Evolutionary conservation across 2,888 invertebrate genomes (phyloP), one percentile per base, ranked within the genome.

Genomic region (Linyphia triangularis): DNA sequence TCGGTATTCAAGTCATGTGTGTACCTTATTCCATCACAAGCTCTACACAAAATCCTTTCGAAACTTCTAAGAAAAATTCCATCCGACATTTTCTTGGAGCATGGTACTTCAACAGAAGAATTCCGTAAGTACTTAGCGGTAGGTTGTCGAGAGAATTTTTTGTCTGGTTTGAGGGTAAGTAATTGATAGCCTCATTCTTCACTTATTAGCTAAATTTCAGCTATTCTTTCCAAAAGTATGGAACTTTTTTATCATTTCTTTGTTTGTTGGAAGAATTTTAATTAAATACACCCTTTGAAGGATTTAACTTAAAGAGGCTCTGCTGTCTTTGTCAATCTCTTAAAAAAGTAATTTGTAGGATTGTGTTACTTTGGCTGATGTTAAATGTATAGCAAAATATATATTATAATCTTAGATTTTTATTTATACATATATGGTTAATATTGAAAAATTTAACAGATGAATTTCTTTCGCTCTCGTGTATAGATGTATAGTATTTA

Each of bases 161-260:
- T 75, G 40, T 59, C 63, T 77, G 33, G 57, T 77, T 77, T 61
- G 16, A 28, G 77, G 37, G 26, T 77, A 63, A 77, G 61, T 77
- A 77, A 77, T 77, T 77, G 77, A 77, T 77, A 37, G 61, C 24
- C 16, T 40, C 16, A 33, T 63, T 77, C 70, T 61, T 77, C 77
- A 77, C 77, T 77, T 77, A 77, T 77, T 77, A 77, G 33, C 77
- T 61, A 77, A 77, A 63, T 77, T 59, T 22, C 33, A 24, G 43
- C 24, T 63, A 77, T 63, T 77, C 63, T 77, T 77, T 63, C 24
- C 16, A 5, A 30, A 19, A 7, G 16, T 33, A 24, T 22, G 16
- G 26, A 6, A 19, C 9, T 63, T 63, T 63, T 61, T 61, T 73
- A 19, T 51, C 13, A 6, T 16, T 28, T 33, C n/a, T 73, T 73